These are phyloP conservation scores for Thecophora atra DNA, from an alignment of 2,888 invertebrate genomes.

Conservation along the genomic window DNA sequence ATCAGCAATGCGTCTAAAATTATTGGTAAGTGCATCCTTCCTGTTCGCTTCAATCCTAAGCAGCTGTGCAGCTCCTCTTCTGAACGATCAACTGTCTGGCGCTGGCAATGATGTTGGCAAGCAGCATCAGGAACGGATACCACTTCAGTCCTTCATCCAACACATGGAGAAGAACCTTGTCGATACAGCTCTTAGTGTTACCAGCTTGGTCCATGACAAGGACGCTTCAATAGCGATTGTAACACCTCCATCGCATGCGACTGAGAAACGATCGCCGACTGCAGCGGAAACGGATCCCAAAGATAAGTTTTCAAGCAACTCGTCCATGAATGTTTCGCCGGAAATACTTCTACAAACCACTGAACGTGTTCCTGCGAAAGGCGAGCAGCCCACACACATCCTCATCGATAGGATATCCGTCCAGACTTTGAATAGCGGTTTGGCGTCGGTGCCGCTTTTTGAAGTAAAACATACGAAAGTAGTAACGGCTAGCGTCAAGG, in stretches of 20 bases:
- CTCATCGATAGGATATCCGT: slow-evolving; percentile 61
- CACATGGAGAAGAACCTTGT: slow-evolving; percentile 58
- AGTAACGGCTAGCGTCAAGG: slow-evolving; percentile 49
- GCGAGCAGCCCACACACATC: slow-evolving; percentile 54
- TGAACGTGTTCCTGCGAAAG: slow-evolving; percentile 50
- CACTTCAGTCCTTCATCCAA: slow-evolving; percentile 57
- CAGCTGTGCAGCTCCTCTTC: slow-evolving; percentile 38
- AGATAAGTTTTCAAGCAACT: neutral
- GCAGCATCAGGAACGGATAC: slow-evolving; percentile 53
- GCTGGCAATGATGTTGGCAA: slow-evolving; percentile 39
- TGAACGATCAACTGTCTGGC: neutral
- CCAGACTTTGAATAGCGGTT: slow-evolving; percentile 49
- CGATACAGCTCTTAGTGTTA: slow-evolving; percentile 56
- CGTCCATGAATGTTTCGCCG: neutral
- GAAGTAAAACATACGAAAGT: slow-evolving; percentile 56
- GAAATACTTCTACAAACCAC: slow-evolving; percentile 54
- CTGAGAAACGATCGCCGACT: neutral
- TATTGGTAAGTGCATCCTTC: slow-evolving; percentile 50
- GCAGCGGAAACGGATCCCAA: neutral
- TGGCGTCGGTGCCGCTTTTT: slow-evolving; percentile 53
- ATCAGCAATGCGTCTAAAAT: slow-evolving; percentile 51
- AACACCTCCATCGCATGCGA: slow-evolving; percentile 31
- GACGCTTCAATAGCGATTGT: slow-evolving; percentile 48
- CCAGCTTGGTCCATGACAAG: slow-evolving; percentile 49
- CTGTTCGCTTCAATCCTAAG: slow-evolving; percentile 20